Evolutionary conservation across 2,797 vertebrate genomes (phyloP), one percentile per base, ranked within the genome.

Genomic region (Myotis daubentonii): DNA sequence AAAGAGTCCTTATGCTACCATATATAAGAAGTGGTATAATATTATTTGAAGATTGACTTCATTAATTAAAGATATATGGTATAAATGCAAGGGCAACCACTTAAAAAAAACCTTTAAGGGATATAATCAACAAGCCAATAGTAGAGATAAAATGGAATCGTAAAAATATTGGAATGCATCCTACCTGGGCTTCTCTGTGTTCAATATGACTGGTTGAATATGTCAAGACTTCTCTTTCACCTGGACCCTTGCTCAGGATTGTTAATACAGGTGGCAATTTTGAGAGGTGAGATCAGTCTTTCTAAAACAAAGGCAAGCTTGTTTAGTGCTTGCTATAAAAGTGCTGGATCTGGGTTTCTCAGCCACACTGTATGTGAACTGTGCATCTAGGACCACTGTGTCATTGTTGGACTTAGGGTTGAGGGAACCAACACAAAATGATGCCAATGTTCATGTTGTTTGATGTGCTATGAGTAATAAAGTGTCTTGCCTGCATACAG

Each of bases 291-390:
- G 33, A 55, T 66, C 38, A 20, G 25, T n/a, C 16, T 91, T 80
- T 80, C 85, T 93, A 82, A 76, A 25, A 79, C n/a, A 38, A 83
- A 87, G 44, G 57, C 44, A 83, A 60, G 22, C 70, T 53, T 87
- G 83, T 53, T 76, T 70, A 65, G 36, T 38, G 25, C 36, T 70
- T 65, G 62, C 51, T 86, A 10, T 71, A 74, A 57, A 47, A 76
- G 70, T 44, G 16, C 30, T 47, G 53, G 25, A 55, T 10, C 13
- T 60, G 70, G 28, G 25, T 65, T 41, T 84, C 55, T 55, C 28
- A 55, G 62, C 44, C 85, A 25, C 12, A 71, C 30, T 47, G 2
- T 66, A 33, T 49, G 16, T 33, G 12, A 12, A 20, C 28, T 5
- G 4, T 47, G 60, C 47, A 30, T 74, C 75, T 86, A 47, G 53